These are phyloP conservation scores for Branchipolynoe longqiensis DNA, from an alignment of 2,888 invertebrate genomes.

Conservation along the genomic window DNA sequence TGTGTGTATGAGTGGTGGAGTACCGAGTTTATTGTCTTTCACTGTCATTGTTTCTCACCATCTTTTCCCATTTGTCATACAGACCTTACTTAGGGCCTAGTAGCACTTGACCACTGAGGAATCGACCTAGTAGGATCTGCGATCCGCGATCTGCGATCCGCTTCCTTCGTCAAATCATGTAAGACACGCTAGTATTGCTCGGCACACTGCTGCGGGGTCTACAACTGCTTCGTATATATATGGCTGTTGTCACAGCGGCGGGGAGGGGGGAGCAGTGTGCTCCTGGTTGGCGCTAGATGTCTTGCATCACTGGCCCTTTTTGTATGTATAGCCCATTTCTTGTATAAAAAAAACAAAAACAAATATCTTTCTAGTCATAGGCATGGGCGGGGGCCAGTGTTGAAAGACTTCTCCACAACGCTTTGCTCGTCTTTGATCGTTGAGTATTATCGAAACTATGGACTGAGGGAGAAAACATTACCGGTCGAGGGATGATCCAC, in stretches of 20 bases:
- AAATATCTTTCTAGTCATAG: conserved; percentile 40
- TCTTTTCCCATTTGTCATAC: conserved; percentile 39
- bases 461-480: too few relatives aligned
- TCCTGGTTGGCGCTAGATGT: background rate
- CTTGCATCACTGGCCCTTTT: conserved; percentile 17
- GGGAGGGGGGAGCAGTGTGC: background rate
- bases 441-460: too few relatives aligned
- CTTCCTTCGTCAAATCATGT: conserved; percentile 8
- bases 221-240: conserved; percentile 16
- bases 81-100: conserved; percentile 42
- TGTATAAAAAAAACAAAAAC: conserved; percentile 20
- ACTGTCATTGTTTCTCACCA: conserved; percentile 53
- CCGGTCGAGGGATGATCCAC: too few relatives aligned
- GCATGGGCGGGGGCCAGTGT: conserved; percentile 9
- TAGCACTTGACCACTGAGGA: conserved; percentile 51
- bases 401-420: background rate
- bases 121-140: conserved; percentile 17
- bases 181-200: background rate
- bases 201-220: conserved; percentile 34
- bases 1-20: background rate
- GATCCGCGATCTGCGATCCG: conserved; percentile 6
- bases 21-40: conserved; percentile 45
- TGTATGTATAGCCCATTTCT: conserved; percentile 42
- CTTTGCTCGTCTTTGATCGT: too few relatives aligned
- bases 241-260: background rate